Evolutionary conservation across 2,888 invertebrate genomes (phyloP).

Genomic region (Suillia variegata): DNA sequence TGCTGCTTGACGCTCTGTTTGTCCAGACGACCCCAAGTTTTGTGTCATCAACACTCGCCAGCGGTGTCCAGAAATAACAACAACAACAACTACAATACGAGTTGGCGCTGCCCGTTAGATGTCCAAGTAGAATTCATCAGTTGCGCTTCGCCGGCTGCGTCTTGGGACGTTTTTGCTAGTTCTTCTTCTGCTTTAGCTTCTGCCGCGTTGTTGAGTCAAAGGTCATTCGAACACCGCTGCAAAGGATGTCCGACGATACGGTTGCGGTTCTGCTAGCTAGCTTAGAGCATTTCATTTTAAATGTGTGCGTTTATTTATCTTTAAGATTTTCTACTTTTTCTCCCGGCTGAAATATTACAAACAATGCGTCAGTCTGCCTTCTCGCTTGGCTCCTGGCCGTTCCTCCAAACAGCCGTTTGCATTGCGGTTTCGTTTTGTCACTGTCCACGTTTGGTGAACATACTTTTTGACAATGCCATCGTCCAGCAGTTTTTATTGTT

Average conservation of each 20-base stretch:
- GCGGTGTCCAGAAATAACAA: constrained; percentile 16
- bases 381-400: constrained; percentile 13
- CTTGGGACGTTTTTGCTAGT: constrained; percentile 22
- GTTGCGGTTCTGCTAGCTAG: constrained; percentile 11
- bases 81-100: constrained; percentile 13
- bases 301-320: constrained; percentile 46
- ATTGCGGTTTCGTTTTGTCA: constrained; percentile 47
- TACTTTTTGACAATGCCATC: constrained; percentile 8
- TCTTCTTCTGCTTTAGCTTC: constrained; percentile 25
- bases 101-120: constrained; percentile 32
- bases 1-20: constrained; percentile 39
- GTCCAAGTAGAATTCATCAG: constrained; percentile 55
- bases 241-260: constrained; percentile 5
- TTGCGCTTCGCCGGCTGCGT: constrained; percentile 45
- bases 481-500: too few relatives aligned
- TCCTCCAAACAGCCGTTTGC: too few relatives aligned
- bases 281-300: constrained; percentile 16
- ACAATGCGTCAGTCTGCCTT: constrained; percentile 50
- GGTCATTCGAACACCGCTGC: constrained; percentile 41
- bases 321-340: constrained; percentile 51
- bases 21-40: constrained; percentile 57
- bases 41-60: constrained; percentile 28
- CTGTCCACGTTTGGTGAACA: constrained; percentile 44
- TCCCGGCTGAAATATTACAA: constrained; percentile 44
- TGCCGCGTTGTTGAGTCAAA: constrained; percentile 43